Evolutionary conservation across 1,140 invertebrate genomes (phyloP), one percentile per base, ranked within the genome.

Genomic region (Drosophila eugracilis): DNA sequence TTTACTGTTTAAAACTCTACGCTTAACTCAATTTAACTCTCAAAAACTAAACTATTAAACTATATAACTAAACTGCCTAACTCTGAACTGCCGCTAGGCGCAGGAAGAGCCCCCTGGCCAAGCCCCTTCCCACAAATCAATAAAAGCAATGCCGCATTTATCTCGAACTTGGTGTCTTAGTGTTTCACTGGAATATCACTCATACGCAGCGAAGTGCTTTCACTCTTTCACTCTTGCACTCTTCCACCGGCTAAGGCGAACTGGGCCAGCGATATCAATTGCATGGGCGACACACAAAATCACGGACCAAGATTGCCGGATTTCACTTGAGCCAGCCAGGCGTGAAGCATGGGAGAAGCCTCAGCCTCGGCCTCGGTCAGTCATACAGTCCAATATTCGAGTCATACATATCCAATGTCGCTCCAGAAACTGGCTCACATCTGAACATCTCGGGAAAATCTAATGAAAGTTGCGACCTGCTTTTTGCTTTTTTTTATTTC

Each of bases 231-330:
- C 26, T 26, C 26, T 26, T 26, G 5, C 4, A 26, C 26, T 26
- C 26, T n/a, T n/a, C n/a, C n/a, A 72, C 76, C 72, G 69, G 75
- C 57, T 77, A 74, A 74, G 74, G 78, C 57, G 50, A 88, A 88
- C 65, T 75, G 57, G 83, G 83, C 78, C 83, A 88, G 71, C 57
- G 54, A 83, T 88, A 88, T 88, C 83, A 88, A 73, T 88, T 88
- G 83, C 83, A 88, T 88, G 83, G 88, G 83, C 83, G 83, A 88
- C 83, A 88, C 75, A 88, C 75, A 72, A 88, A 88, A 78, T 83
- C 78, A 88, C 71, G 75, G 57, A 65, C 50, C 75, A 55, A 47
- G 45, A 26, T 17, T 42, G 21, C n/a, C 30, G 71, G 54, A 75
- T 75, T 75, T 75, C 72, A 75, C 72, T 75, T 66, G 71, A 44